Base-by-base conservation (phyloP, 2,888 invertebrate genomes). In the Drosophila lacicola region DNA sequence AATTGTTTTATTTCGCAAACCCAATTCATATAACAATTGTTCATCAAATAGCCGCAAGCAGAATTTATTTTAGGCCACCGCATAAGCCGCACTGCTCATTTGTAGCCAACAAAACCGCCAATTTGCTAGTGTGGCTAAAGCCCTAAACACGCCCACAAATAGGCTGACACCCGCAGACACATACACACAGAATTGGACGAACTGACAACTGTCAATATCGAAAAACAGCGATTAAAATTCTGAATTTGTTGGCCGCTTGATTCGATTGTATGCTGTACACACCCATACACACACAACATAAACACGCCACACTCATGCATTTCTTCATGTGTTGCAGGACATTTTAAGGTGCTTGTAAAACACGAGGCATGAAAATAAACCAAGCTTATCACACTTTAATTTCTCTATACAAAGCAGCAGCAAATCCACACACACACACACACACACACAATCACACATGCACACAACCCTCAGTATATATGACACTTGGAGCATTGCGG, bases 331-430 rank as follows among this genome's bases (percentile, higher is more conserved):
- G 34, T 14, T 47, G 49, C 46, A 42, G 51, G 51, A 55, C 62
- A 66, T 69, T 75, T 72, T 67, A 53, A 67, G 73, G 53, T 49
- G 66, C 73, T 65, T 76, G 80, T 73, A 80, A 72, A 78, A 80
- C 67, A 72, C 50, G 69, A 58, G 64, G 44, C 73, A 76, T 78
- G 74, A 78, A 80, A 78, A 68, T 79, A 77, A 80, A 76, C 70
- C 80, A 75, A 69, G 75, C 80, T 80, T 88, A 84, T 85, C 83
- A 83, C 86, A 74, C 78, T 84, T 88, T 85, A 88, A 84, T 84
- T 82, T 72, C 80, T 68, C 63, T 70, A 65, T 79, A 70, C 53
- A 46, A 45, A 46, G n/a, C 55, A 17, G 19, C 17, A 36, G 21
- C 14, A 19, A 49, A 14, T 29, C 17, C 14, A 13, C 42, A 14